Percentiles rank a stretch among this genome's conserved stretches.
These are phyloP conservation scores for Stenodera caucasica DNA, from an alignment of 2,888 invertebrate genomes.

Conservation along the genomic window DNA sequence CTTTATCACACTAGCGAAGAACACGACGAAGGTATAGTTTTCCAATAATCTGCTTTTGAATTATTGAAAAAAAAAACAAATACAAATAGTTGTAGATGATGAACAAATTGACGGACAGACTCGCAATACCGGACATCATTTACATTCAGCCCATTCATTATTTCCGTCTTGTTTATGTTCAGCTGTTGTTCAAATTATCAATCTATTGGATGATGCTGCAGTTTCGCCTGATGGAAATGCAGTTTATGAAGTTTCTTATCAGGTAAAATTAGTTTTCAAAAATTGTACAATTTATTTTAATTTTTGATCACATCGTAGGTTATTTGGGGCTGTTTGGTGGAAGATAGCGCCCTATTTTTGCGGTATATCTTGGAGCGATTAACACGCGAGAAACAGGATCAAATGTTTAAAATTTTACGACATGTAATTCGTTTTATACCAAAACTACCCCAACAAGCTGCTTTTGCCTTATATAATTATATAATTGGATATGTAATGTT, in stretches of 20 bases:
- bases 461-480: conserved; percentile 97
- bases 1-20: conserved; percentile 84
- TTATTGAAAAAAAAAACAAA: background rate
- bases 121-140: conserved; percentile 74
- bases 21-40: conserved; percentile 74
- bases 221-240: conserved; percentile 91
- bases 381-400: conserved; percentile 90
- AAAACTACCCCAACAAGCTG: conserved; percentile 93
- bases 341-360: conserved; percentile 95
- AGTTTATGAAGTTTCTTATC: conserved; percentile 97
- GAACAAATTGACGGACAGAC: conserved; percentile 66
- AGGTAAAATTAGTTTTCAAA: conserved; percentile 60
- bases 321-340: conserved; percentile 97
- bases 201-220: conserved; percentile 93
- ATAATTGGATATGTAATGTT: conserved; percentile 99
- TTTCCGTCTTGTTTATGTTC: conserved; percentile 97
- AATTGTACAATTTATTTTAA: background rate
- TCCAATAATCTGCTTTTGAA: background rate
- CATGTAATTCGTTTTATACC: conserved; percentile 93
- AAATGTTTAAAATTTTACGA: conserved; percentile 90
- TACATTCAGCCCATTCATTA: conserved; percentile 90
- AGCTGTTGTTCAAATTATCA: conserved; percentile 92
- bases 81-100: conserved; percentile 57
- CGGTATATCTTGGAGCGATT: conserved; percentile 94
- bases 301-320: conserved; percentile 62